phyloP scores from a whole-genome alignment of 2,888 invertebrate species.

The Tiliacea citrago region DNA sequence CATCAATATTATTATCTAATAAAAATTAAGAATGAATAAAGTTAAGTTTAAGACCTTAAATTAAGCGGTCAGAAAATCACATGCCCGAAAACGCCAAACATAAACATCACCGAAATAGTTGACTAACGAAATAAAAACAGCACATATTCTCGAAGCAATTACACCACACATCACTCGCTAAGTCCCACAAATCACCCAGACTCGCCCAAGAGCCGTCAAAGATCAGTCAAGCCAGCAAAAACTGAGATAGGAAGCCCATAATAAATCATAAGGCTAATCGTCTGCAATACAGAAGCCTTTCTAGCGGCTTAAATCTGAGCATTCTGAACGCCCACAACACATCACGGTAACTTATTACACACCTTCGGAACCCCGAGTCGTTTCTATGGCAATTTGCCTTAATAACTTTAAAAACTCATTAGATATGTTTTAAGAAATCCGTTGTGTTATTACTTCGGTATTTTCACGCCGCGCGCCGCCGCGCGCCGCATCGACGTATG shows the following conservation, averaged over 20 bases:
- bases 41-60: background rate
- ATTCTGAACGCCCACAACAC: conserved; percentile 71
- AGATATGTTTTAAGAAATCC: conserved; percentile 76
- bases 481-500: conserved; percentile 32
- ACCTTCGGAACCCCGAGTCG: conserved; percentile 78
- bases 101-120: conserved; percentile 33
- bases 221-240: conserved; percentile 66
- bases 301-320: conserved; percentile 72
- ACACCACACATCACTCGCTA: conserved; percentile 53
- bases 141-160: conserved; percentile 49
- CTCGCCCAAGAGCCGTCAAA: conserved; percentile 53
- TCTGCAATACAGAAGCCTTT: conserved; percentile 83
- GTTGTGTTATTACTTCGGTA: conserved; percentile 64
- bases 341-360: conserved; percentile 81
- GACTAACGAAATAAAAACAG: conserved; percentile 42
- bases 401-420: conserved; percentile 88
- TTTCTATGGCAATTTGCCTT: conserved; percentile 84
- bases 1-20: too few species aligned
- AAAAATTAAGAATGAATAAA: too few species aligned
- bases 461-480: conserved; percentile 59
- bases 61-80: background rate
- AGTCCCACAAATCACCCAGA: conserved; percentile 62
- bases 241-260: conserved; percentile 57
- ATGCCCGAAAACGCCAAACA: background rate
- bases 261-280: conserved; percentile 85